A percentile compares a stretch with the other conserved stretches of the same genome.
Conservation (phyloP, 2,797 vertebrate species). For the Acridotheres tristis region DNA sequence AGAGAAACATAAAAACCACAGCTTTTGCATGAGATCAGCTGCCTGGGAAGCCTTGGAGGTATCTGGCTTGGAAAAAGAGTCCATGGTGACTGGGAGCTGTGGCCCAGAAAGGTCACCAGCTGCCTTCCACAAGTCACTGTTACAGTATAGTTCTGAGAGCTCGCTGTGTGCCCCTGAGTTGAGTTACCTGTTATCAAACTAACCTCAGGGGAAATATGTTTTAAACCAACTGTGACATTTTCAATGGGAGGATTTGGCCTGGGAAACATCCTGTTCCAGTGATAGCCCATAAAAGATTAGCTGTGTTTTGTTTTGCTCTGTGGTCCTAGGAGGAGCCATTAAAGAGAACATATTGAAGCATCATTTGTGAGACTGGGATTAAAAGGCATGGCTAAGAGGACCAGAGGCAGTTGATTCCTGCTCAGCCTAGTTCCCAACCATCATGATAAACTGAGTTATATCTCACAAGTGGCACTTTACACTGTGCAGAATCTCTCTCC, state of each 20-base stretch:
- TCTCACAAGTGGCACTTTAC: not conserved
- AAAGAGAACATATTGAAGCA: not conserved
- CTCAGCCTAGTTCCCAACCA: not conserved
- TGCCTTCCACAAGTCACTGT: not conserved
- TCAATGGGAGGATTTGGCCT: not conserved
- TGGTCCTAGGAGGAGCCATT: not conserved
- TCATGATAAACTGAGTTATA: not conserved
- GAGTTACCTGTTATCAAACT: slow-evolving; percentile 10
- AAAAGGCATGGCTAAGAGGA: not conserved
- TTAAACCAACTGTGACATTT: slow-evolving; percentile 16
- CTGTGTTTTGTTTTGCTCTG: not conserved
- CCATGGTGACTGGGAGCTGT: not conserved
- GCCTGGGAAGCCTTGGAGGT: not conserved
- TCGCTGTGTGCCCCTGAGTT: not conserved
- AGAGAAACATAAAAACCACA: not conserved
- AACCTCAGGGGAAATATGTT: not conserved
- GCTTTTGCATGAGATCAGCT: not conserved
- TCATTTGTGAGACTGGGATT: not conserved
- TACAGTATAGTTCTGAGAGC: not conserved
- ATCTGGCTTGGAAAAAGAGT: not conserved
- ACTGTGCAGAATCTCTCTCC: not conserved
- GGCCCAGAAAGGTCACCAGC: not conserved
- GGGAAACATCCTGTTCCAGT: slow-evolving; percentile 12
- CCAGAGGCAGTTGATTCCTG: not conserved
- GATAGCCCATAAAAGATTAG: not conserved